Percentiles rank a stretch among this genome's conserved stretches.
These are phyloP conservation scores for Charaxes varanes DNA, from an alignment of 1,140 invertebrate species.

Conservation along the genomic window DNA sequence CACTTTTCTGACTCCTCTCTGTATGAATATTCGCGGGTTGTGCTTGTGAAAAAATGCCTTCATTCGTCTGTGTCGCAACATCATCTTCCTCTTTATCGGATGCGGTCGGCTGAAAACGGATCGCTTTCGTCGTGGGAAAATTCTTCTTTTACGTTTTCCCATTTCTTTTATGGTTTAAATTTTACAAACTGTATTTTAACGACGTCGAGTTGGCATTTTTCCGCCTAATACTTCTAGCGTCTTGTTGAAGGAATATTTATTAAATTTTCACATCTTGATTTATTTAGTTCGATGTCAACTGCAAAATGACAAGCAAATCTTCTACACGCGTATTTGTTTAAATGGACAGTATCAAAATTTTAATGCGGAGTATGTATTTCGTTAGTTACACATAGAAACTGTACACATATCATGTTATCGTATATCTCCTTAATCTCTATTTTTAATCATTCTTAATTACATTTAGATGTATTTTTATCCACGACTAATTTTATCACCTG, in stretches of 20 bases:
- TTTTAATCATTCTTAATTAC: no score
- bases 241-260: not conserved
- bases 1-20: constrained; percentile 33
- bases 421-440: no score
- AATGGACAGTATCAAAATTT: no score
- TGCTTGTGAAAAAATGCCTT: constrained; percentile 46
- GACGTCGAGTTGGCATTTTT: not conserved
- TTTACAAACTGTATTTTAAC: not conserved
- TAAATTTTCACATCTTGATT: constrained; percentile 2
- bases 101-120: constrained; percentile 52
- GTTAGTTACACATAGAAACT: no score
- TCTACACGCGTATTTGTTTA: no score
- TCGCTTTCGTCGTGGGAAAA: constrained; percentile 41
- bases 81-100: constrained; percentile 50
- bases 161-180: constrained; percentile 20
- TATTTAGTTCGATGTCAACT: not conserved
- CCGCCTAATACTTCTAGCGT: not conserved
- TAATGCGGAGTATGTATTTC: no score
- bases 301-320: no score
- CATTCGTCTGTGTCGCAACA: constrained; percentile 36
- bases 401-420: no score
- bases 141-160: constrained; percentile 36
- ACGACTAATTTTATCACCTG: no score
- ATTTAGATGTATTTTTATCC: no score
- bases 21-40: constrained; percentile 29